Evolutionary conservation across 2,888 invertebrate species (phyloP).

Genomic region (Hymenopus coronatus): DNA sequence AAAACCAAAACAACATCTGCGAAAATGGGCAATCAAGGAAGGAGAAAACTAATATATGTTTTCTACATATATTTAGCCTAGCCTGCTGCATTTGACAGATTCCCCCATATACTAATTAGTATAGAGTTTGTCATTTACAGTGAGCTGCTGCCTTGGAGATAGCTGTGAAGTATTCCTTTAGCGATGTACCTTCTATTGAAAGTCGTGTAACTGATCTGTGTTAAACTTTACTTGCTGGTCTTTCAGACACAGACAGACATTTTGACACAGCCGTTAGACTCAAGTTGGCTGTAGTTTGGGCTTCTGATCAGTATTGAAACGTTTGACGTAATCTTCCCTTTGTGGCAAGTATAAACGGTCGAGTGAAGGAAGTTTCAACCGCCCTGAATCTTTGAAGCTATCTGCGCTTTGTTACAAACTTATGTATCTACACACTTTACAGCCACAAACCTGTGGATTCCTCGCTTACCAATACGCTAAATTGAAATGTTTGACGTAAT

Average conservation of each 20-base stretch:
- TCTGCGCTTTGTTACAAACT: background rate
- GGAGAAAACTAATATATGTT: too few relatives aligned
- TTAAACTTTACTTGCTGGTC: background rate
- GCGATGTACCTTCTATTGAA: background rate
- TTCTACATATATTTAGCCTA: too few relatives aligned
- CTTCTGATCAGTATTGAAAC: background rate
- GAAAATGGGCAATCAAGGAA: too few relatives aligned
- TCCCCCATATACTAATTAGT: too few relatives aligned
- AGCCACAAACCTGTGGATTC: too few relatives aligned
- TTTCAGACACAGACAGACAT: background rate
- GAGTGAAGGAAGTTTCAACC: background rate
- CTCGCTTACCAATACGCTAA: background rate
- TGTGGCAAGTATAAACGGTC: background rate
- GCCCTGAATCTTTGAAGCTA: background rate
- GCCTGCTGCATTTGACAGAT: too few relatives aligned
- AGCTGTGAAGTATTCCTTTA: too few relatives aligned
- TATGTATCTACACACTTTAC: background rate
- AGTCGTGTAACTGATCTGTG: background rate
- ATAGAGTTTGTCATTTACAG: too few relatives aligned
- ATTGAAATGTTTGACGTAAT: background rate
- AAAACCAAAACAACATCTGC: too few relatives aligned
- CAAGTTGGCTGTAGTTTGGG: background rate
- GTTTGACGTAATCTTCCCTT: background rate
- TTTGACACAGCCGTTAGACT: background rate
- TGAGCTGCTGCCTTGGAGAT: too few relatives aligned